Conservation (phyloP, 2,113 vertebrate genomes). For the Garra rufa region DNA sequence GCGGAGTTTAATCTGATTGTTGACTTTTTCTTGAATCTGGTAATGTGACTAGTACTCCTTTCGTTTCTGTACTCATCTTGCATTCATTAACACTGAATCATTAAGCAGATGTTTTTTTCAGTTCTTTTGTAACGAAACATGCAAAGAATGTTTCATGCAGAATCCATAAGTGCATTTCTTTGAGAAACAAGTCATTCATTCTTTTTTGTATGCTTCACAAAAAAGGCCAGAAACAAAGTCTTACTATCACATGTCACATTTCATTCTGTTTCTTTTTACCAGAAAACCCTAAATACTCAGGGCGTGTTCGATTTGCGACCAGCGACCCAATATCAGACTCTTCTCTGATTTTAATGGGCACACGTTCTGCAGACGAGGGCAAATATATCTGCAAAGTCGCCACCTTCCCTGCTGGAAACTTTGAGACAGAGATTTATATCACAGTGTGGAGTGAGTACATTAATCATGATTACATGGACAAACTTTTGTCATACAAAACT, state of each 20-base stretch:
- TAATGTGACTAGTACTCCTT: not conserved
- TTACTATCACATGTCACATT: not conserved
- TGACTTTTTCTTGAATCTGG: not conserved
- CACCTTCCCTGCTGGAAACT: conserved; percentile 72
- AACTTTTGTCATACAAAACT: not conserved
- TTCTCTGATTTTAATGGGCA: conserved; percentile 69
- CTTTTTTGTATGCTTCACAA: not conserved
- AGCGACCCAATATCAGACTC: conserved; percentile 66
- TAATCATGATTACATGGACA: not conserved
- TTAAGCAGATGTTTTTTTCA: not conserved
- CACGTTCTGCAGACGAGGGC: conserved; percentile 69
- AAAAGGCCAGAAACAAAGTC: not conserved
- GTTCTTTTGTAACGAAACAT: not conserved
- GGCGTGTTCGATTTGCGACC: conserved; percentile 65
- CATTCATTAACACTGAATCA: not conserved
- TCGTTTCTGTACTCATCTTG: not conserved
- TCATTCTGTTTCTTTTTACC: not conserved
- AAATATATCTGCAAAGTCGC: conserved; percentile 66
- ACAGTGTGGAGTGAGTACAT: conserved; percentile 73
- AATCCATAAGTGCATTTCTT: not conserved
- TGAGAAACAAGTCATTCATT: not conserved
- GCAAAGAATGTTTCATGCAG: not conserved
- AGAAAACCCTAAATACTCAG: conserved; percentile 31
- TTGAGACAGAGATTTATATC: conserved; percentile 64
- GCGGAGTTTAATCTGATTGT: not conserved